A percentile compares a stretch with the other conserved stretches of the same genome.
phyloP scores from a whole-genome alignment of 2,113 vertebrate genomes.

The Apeltes quadracus region DNA sequence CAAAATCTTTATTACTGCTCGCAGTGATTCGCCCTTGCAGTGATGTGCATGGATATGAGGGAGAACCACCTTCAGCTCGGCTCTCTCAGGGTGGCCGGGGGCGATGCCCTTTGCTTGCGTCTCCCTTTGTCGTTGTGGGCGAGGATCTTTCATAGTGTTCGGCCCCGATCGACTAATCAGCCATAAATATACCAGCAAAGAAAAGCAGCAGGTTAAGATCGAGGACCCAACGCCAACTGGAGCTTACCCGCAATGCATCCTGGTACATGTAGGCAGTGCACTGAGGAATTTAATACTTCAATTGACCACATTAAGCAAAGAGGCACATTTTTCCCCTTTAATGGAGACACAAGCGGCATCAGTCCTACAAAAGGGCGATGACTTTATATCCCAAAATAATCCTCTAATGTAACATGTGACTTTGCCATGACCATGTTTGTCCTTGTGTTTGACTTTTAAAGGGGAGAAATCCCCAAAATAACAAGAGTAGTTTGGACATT shows the following conservation, averaged over 20 bases:
- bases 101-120: neutral
- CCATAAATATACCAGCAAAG: neutral
- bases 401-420: neutral
- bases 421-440: neutral
- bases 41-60: neutral
- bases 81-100: neutral
- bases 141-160: neutral
- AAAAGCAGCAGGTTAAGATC: neutral
- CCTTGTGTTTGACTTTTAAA: neutral
- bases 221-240: neutral
- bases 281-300: neutral
- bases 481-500: neutral
- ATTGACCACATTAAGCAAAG: neutral
- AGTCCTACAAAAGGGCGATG: neutral
- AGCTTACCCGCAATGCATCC: neutral
- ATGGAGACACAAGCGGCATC: neutral
- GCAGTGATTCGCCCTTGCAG: neutral
- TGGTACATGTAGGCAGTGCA: neutral
- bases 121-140: neutral
- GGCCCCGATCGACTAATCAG: neutral
- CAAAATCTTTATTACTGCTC: neutral
- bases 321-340: neutral
- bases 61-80: neutral
- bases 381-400: conserved; percentile 1
- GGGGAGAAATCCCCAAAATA: neutral